Base-by-base conservation (phyloP, 2,797 vertebrate species). In the Cirrhinus molitorella region DNA sequence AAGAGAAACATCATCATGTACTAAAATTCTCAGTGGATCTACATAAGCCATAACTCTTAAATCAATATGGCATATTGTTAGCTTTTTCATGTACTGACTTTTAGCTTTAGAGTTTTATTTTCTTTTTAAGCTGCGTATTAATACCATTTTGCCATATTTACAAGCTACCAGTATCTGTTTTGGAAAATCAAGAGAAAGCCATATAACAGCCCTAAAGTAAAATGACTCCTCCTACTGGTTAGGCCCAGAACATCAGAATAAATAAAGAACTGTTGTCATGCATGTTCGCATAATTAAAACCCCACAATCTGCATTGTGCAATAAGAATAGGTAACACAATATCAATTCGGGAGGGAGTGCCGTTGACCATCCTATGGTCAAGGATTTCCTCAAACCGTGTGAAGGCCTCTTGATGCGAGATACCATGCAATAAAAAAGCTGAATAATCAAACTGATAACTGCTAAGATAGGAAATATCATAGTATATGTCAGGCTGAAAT, bases 181-280 rank as follows among this genome's bases (percentile, higher is more conserved):
- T 45, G 17, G 25, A 63, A 65, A 63, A 45, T 43, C 9, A 61
- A 28, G 9, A 45, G 25, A 71, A 59, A 34, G 37, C 61, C 37
- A 67, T n/a, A 79, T 23, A 65, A 65, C 17, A 23, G 51, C 78
- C 70, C 25, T 28, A 47, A 73, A 79, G 72, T 34, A 79, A 84
- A 73, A 55, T 68, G 65, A 85, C 70, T 74, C 83, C 83, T 85
- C 83, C 71, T 83, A 75, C 83, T 83, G 86, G 75, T 68, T 31
- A 59, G 28, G 59, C 73, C 80, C 43, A 81, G 83, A 79, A 74
- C 80, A 73, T 80, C 80, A 45, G 68, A 73, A 84, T 66, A 79
- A 87, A 87, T 71, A 63, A 73, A 67, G 12, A 81, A 47, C 2
- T 47, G 63, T 67, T 81, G 63, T 70, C 23, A 83, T 67, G 34